A percentile compares a stretch with the other conserved stretches of the same genome.
Conservation (phyloP, 2,113 vertebrate species). For the Stigmatopora nigra region DNA sequence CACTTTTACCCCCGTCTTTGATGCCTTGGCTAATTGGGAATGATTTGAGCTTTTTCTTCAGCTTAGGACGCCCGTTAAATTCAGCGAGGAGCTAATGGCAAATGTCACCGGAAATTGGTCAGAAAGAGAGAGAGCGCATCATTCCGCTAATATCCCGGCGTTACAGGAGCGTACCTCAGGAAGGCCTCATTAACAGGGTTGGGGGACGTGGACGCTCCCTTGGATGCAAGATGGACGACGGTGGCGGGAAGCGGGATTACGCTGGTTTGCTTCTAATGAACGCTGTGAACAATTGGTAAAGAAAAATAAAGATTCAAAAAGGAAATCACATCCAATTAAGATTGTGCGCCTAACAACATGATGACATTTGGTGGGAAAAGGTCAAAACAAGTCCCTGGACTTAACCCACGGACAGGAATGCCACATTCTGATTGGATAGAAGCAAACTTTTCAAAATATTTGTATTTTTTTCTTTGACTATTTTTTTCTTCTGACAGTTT, state of each 20-base stretch:
- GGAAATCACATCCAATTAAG: conserved; percentile 60
- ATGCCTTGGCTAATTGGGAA: conserved; percentile 88
- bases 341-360: conserved; percentile 54
- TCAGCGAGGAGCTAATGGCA: conserved; percentile 73
- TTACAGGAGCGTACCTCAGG: conserved; percentile 22
- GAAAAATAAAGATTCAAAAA: conserved; percentile 44
- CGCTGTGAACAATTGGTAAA: conserved; percentile 13
- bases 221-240: conserved; percentile 45
- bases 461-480: not conserved
- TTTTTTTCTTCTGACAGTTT: not conserved
- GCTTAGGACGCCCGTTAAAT: conserved; percentile 69
- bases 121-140: conserved; percentile 68
- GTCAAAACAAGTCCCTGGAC: conserved; percentile 66
- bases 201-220: conserved; percentile 33
- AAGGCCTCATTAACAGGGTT: conserved; percentile 64
- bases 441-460: not conserved
- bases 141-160: conserved; percentile 23
- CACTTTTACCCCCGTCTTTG: conserved; percentile 69
- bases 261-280: conserved; percentile 67
- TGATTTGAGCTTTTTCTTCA: conserved; percentile 69
- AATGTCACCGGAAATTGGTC: conserved; percentile 83
- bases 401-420: conserved; percentile 27
- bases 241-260: conserved; percentile 55
- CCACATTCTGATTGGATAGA: not conserved
- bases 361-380: conserved; percentile 67